Percentiles rank a stretch among this genome's conserved stretches.
These are phyloP conservation scores for Myxocyprinus asiaticus DNA, from an alignment of 2,113 vertebrate species.

Conservation along the genomic window DNA sequence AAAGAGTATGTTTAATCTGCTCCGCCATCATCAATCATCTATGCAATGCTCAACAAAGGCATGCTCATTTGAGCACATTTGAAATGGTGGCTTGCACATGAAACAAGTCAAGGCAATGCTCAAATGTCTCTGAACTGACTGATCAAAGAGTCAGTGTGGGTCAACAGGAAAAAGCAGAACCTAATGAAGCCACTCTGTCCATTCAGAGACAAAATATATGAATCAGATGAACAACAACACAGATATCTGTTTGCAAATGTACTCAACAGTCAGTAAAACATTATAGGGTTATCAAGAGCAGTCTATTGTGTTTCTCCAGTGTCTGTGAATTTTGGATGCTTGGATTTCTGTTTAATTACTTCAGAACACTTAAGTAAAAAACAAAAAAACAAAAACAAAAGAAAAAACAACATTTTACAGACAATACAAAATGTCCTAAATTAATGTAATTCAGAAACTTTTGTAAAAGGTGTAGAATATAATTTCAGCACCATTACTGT, in stretches of 20 bases:
- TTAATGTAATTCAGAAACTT: background rate
- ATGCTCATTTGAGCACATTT: conserved; percentile 10
- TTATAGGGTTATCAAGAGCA: background rate
- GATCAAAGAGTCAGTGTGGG: conserved; percentile 8
- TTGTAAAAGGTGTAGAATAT: no score
- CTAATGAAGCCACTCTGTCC: background rate
- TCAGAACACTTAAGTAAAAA: background rate
- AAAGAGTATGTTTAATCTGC: no score
- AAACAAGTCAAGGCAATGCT: background rate
- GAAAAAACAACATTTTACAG: background rate
- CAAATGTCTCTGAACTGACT: background rate
- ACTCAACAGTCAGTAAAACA: background rate
- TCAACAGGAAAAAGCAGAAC: conserved; percentile 5
- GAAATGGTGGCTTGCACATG: background rate
- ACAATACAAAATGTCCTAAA: background rate
- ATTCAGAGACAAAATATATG: background rate
- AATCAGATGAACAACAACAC: background rate
- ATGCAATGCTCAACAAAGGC: background rate
- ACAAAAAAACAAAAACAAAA: no score
- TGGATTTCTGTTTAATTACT: conserved; percentile 5
- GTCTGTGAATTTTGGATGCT: background rate
- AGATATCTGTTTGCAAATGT: background rate
- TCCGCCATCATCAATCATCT: background rate
- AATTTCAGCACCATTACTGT: no score
- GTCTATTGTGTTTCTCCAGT: background rate